These are phyloP conservation scores for Temnothorax nylanderi DNA, from an alignment of 1,140 invertebrate genomes.

Conservation along the genomic window DNA sequence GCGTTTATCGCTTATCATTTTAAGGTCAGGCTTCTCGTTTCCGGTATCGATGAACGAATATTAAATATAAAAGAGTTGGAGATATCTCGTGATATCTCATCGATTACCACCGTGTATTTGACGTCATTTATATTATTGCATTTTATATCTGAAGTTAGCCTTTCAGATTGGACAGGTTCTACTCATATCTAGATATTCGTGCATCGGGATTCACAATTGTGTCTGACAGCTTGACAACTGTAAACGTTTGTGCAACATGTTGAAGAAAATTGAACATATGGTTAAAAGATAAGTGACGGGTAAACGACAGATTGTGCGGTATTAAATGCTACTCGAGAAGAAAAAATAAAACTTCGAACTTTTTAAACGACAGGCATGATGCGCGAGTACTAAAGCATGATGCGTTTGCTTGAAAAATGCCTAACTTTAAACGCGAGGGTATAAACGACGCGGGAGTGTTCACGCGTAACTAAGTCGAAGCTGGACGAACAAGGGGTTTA, in stretches of 20 bases:
- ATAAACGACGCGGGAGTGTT: conserved; percentile 1
- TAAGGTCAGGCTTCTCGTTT: not conserved
- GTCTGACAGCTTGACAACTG: not conserved
- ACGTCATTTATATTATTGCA: not conserved
- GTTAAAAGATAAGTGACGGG: not conserved
- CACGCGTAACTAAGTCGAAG: conserved; percentile 30
- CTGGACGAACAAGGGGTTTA: conserved; percentile 47
- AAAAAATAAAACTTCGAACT: not conserved
- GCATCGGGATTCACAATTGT: not conserved
- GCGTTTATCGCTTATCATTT: not conserved
- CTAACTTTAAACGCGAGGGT: not conserved
- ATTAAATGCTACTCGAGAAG: not conserved
- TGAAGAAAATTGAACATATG: conserved; percentile 3
- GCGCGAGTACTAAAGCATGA: no score
- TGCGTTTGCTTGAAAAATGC: not conserved
- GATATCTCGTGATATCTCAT: not conserved
- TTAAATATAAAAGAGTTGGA: not conserved
- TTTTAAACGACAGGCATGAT: not conserved
- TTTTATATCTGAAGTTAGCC: not conserved
- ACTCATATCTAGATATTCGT: not conserved
- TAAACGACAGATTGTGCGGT: not conserved
- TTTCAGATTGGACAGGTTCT: not conserved
- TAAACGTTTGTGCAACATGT: not conserved
- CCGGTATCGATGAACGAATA: not conserved
- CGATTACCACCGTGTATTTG: not conserved